Conservation (phyloP, 2,797 vertebrate genomes). For the Sitta carolinensis region DNA sequence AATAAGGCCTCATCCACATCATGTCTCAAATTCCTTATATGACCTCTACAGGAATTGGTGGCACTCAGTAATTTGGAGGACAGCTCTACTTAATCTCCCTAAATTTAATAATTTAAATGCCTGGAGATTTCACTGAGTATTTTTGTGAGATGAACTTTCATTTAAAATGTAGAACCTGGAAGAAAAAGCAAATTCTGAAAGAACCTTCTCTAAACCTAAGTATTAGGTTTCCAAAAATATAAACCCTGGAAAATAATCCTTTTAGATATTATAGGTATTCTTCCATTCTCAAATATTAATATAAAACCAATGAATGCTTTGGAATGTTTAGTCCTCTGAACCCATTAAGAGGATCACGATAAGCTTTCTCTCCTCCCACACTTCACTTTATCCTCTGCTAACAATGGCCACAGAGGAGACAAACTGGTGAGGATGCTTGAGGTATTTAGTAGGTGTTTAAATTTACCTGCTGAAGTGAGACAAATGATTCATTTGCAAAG, state of each 20-base stretch:
- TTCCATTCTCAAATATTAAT: neutral
- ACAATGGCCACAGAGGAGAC: neutral
- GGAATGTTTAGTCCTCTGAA: neutral
- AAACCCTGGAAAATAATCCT: slow-evolving; percentile 14
- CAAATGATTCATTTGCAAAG: neutral
- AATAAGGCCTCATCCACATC: accelerated
- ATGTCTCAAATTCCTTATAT: neutral
- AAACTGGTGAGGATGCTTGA: neutral
- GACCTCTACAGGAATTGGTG: neutral
- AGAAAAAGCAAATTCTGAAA: slow-evolving; percentile 28
- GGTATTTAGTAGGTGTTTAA: neutral
- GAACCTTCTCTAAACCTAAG: neutral
- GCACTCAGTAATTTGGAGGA: neutral
- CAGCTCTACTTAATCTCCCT: neutral
- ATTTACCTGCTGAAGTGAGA: neutral
- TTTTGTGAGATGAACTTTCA: neutral
- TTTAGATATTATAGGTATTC: neutral
- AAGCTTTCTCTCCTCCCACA: slow-evolving; percentile 4
- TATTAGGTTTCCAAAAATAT: slow-evolving; percentile 26
- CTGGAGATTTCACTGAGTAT: slow-evolving; percentile 6
- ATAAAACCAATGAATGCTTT: slow-evolving; percentile 1
- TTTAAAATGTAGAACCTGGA: slow-evolving; percentile 23
- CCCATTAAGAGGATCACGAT: neutral
- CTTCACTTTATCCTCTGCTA: neutral
- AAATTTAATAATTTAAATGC: slow-evolving; percentile 35